Evolutionary conservation across 1,140 invertebrate genomes (phyloP).

Genomic region (Mamestra configurata): DNA sequence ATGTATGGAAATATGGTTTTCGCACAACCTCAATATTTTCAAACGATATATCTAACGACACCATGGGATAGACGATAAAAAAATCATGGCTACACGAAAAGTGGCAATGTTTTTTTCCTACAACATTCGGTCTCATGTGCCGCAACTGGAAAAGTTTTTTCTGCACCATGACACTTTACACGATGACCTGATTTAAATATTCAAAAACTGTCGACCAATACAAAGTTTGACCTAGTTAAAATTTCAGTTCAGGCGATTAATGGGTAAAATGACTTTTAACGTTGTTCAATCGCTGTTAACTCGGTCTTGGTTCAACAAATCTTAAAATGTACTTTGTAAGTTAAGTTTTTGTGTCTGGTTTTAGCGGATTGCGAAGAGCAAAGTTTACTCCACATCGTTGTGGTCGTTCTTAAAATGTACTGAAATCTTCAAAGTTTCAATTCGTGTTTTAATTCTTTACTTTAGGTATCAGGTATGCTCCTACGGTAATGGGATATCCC

Average conservation of each 20-base stretch:
- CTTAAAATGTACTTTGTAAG: conserved; percentile 4
- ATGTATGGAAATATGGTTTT: too few relatives aligned
- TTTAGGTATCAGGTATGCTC: too few relatives aligned
- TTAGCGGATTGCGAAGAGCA: conserved; percentile 7
- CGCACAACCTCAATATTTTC: too few relatives aligned
- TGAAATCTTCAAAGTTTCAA: neutral
- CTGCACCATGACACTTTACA: neutral
- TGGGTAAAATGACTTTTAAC: neutral
- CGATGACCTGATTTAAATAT: neutral
- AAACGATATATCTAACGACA: too few relatives aligned
- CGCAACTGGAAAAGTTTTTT: neutral
- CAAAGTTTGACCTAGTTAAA: neutral
- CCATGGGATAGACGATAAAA: too few relatives aligned
- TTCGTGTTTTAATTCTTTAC: neutral
- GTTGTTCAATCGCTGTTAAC: neutral
- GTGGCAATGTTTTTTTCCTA: neutral
- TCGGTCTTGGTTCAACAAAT: conserved; percentile 8
- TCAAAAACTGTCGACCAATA: neutral
- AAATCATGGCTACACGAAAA: too few relatives aligned
- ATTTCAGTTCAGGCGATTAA: neutral
- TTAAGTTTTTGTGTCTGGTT: neutral
- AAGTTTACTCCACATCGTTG: conserved; percentile 10
- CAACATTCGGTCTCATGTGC: neutral
- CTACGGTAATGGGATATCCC: too few relatives aligned
- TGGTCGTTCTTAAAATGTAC: conserved; percentile 1